A percentile compares a stretch with the other conserved stretches of the same genome.
These are phyloP conservation scores for Xanthorhoe spadicearia DNA, from an alignment of 2,888 invertebrate genomes.

Conservation along the genomic window DNA sequence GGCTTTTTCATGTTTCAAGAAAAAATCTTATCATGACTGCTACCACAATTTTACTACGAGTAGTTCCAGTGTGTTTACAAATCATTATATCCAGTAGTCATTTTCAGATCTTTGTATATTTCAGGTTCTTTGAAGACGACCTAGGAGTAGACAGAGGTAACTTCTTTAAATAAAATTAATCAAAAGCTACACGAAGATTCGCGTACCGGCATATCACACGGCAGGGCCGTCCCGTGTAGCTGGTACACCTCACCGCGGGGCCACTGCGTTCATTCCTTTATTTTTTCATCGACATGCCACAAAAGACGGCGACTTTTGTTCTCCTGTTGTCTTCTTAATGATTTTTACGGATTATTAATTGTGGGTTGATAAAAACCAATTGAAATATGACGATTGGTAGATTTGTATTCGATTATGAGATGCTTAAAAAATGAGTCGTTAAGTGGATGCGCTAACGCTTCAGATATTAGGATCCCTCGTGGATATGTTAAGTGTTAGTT, in stretches of 20 bases:
- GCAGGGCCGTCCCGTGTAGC: conserved; percentile 69
- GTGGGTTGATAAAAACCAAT: conserved; percentile 76
- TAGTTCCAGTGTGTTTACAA: too few species aligned
- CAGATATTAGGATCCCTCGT: too few species aligned
- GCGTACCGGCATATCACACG: conserved; percentile 54
- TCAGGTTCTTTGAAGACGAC: too few species aligned
- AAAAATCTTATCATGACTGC: too few species aligned
- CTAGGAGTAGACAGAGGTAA: too few species aligned
- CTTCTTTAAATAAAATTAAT: too few species aligned
- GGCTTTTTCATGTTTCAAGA: too few species aligned
- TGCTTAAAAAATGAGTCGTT: background rate
- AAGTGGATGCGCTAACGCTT: too few species aligned
- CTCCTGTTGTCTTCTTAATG: conserved; percentile 81
- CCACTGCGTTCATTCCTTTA: conserved; percentile 59
- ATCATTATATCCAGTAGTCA: too few species aligned
- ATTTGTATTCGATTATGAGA: conserved; percentile 47
- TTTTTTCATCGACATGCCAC: conserved; percentile 69
- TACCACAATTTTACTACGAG: too few species aligned
- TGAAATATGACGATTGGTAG: conserved; percentile 70
- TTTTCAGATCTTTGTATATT: too few species aligned
- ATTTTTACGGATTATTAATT: conserved; percentile 84
- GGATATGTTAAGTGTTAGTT: too few species aligned
- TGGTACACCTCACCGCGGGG: conserved; percentile 65
- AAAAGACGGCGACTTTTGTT: conserved; percentile 83
- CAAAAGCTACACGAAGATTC: conserved; percentile 17